Percentiles rank a stretch among this genome's conserved stretches.
These are phyloP conservation scores for Thalassarche chlororhynchos DNA, from an alignment of 2,113 vertebrate species.

Conservation along the genomic window DNA sequence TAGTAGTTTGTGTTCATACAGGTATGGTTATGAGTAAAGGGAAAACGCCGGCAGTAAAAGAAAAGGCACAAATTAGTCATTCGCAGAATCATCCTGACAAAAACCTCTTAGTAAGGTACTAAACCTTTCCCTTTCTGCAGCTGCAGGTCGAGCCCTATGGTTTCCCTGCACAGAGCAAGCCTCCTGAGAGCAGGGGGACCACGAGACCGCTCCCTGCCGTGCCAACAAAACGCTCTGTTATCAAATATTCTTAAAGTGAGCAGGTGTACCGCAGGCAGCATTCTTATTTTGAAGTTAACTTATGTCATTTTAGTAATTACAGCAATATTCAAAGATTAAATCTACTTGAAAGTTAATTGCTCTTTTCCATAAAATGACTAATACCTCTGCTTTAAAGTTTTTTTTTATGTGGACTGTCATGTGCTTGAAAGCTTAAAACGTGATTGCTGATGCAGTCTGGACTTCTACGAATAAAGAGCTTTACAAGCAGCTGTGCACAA, in stretches of 20 bases:
- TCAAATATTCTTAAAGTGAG: not conserved
- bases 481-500: not conserved
- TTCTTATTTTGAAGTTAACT: not conserved
- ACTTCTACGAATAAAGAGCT: not conserved
- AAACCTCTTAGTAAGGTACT: not conserved
- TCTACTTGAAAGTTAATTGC: not conserved
- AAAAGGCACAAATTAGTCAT: not conserved
- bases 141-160: not conserved
- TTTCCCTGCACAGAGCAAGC: rapidly evolving
- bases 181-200: not conserved
- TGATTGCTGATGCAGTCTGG: not conserved
- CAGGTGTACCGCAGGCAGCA: not conserved
- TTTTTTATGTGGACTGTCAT: not conserved
- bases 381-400: not conserved
- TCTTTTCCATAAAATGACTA: conserved; percentile 34
- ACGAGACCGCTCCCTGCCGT: not conserved
- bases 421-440: not conserved
- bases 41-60: not conserved
- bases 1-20: not conserved
- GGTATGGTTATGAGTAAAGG: not conserved
- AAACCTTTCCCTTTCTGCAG: not conserved
- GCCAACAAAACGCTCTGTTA: not conserved
- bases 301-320: conserved; percentile 3
- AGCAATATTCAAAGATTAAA: not conserved
- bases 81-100: not conserved